Percentiles rank a stretch among this genome's conserved stretches.
These are phyloP conservation scores for Cataglyphis rosenhaueri DNA, from an alignment of 2,888 invertebrate species.

Conservation along the genomic window DNA sequence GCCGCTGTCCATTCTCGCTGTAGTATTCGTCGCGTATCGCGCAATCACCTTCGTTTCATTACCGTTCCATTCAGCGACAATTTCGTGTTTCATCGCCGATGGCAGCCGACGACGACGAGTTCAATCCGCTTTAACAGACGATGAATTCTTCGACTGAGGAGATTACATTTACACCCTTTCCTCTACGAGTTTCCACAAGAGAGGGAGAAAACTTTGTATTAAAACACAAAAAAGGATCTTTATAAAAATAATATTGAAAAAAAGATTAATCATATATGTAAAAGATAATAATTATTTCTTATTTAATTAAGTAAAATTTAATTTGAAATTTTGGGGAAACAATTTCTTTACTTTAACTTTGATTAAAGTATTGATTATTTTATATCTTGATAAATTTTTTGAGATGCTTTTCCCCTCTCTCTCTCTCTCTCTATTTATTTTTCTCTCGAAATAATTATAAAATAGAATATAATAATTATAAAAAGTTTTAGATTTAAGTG, in stretches of 20 bases:
- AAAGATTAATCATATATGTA: neutral
- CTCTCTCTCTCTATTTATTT: neutral
- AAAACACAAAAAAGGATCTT: neutral
- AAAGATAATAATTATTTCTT: neutral
- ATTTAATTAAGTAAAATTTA: neutral
- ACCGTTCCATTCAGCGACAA: conserved; percentile 74
- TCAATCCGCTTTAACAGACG: conserved; percentile 65
- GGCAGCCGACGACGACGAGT: conserved; percentile 55
- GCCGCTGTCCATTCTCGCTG: conserved; percentile 40
- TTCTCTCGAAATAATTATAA: neutral
- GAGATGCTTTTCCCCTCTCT: neutral
- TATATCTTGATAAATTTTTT: conserved; percentile 4
- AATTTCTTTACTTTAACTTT: neutral
- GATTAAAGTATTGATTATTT: neutral
- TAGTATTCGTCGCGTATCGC: conserved; percentile 55
- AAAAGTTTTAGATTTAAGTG: neutral
- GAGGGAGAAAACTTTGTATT: conserved; percentile 3
- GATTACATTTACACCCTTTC: conserved; percentile 12
- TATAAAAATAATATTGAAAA: neutral
- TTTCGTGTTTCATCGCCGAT: conserved; percentile 74
- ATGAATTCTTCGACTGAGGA: conserved; percentile 45
- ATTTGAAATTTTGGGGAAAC: neutral
- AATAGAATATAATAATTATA: neutral
- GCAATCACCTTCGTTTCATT: conserved; percentile 75
- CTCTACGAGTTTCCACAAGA: conserved; percentile 5